phyloP scores from a whole-genome alignment of 2,113 vertebrate genomes.

The Gallinago jamesoni region DNA sequence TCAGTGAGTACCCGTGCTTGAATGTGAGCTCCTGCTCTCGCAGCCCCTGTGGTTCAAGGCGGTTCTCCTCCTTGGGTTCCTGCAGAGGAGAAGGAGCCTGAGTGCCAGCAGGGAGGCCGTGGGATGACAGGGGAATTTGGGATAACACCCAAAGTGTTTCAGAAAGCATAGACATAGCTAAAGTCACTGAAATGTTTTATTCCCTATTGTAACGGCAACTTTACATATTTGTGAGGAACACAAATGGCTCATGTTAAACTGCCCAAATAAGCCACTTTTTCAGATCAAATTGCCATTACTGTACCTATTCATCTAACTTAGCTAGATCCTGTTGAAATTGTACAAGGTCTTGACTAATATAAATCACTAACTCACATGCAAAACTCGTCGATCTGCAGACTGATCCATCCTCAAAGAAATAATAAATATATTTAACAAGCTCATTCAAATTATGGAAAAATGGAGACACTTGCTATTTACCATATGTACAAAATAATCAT shows the following conservation, averaged over 20 bases:
- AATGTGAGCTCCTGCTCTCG: background rate
- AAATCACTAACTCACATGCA: background rate
- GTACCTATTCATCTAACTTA: background rate
- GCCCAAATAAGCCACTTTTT: background rate
- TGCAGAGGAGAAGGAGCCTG: background rate
- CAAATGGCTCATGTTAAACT: background rate
- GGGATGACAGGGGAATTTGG: background rate
- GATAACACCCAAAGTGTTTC: background rate
- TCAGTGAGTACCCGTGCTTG: background rate
- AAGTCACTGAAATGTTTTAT: background rate
- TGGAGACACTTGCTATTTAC: background rate
- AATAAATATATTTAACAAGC: slow-evolving; percentile 29
- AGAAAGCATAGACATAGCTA: background rate
- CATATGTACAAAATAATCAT: slow-evolving; percentile 28
- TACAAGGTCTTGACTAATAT: background rate
- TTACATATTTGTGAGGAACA: background rate
- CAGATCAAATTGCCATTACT: background rate
- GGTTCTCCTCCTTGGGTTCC: background rate
- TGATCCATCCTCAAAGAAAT: background rate
- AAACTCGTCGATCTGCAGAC: background rate
- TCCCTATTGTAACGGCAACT: background rate
- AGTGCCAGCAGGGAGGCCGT: background rate
- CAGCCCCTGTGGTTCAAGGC: background rate
- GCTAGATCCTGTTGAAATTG: background rate
- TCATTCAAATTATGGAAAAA: background rate